These are phyloP conservation scores for Typhlichthys subterraneus DNA, from an alignment of 2,797 vertebrate species.

Conservation along the genomic window DNA sequence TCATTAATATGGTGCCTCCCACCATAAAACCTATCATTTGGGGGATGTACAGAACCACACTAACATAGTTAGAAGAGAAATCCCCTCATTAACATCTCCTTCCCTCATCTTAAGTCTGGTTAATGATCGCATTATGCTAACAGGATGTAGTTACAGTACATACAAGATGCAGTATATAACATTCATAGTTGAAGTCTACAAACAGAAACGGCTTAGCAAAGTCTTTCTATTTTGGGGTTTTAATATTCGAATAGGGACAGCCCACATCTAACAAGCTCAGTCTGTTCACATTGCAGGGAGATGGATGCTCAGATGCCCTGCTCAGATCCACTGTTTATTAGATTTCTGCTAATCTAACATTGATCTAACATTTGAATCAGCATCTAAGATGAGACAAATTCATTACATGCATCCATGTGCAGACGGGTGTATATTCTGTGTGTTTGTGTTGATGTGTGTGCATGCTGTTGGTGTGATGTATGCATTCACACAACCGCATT, in stretches of 20 bases:
- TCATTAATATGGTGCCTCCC: no score
- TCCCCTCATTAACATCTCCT: slow-evolving; percentile 46
- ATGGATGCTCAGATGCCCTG: slow-evolving; percentile 19
- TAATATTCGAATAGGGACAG: slow-evolving; percentile 55
- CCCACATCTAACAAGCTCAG: slow-evolving; percentile 43
- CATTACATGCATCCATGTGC: slow-evolving; percentile 21
- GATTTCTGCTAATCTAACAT: slow-evolving; percentile 41
- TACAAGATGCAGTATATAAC: slow-evolving; percentile 54
- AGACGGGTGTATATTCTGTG: slow-evolving; percentile 30
- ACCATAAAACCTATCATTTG: no score
- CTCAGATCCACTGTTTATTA: slow-evolving; percentile 25
- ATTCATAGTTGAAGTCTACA: slow-evolving; percentile 71
- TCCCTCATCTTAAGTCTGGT: slow-evolving; percentile 53
- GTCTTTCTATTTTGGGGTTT: slow-evolving; percentile 40
- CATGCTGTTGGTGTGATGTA: neutral
- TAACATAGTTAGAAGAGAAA: slow-evolving; percentile 8
- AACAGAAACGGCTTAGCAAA: slow-evolving; percentile 53
- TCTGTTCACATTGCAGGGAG: slow-evolving; percentile 38
- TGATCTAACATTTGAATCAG: slow-evolving; percentile 39
- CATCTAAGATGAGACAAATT: slow-evolving; percentile 35
- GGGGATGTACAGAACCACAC: no score
- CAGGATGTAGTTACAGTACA: slow-evolving; percentile 46
- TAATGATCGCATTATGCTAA: slow-evolving; percentile 72
- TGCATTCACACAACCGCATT: neutral
- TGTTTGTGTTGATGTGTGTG: slow-evolving; percentile 22